phyloP scores from a whole-genome alignment of 2,888 invertebrate genomes.

The Eristalis intricaria region DNA sequence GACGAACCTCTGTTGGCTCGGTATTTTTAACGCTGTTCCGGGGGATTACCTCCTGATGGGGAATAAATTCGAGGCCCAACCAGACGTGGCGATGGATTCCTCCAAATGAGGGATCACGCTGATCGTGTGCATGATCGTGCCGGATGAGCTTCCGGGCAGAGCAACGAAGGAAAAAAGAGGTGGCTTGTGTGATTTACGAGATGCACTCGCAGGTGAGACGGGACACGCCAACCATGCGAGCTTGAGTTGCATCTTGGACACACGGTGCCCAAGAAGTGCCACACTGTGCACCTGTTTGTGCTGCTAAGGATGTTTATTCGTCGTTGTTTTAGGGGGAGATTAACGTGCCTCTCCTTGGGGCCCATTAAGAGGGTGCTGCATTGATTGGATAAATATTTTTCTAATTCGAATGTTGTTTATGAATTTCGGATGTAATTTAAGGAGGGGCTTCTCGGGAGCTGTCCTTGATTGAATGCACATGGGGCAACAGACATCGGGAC shows the following conservation, averaged over 20 bases:
- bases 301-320: neutral
- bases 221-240: neutral
- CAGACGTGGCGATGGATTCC: neutral
- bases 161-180: neutral
- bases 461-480: neutral
- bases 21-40: slow-evolving; percentile 35
- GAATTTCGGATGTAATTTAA: slow-evolving; percentile 2
- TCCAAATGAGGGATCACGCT: neutral
- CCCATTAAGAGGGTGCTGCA: neutral
- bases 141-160: neutral
- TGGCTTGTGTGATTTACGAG: slow-evolving; percentile 17
- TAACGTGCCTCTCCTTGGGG: neutral
- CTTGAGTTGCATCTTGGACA: neutral
- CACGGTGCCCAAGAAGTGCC: neutral
- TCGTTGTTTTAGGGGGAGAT: neutral
- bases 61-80: neutral
- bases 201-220: slow-evolving; percentile 6
- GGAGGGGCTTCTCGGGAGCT: neutral
- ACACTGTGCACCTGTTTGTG: slow-evolving; percentile 25
- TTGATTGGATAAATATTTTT: slow-evolving; percentile 6
- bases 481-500: neutral
- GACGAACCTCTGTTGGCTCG: neutral
- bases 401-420: slow-evolving; percentile 14
- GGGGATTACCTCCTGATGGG: slow-evolving; percentile 9
- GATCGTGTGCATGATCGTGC: neutral